These are phyloP conservation scores for Danio aesculapii DNA, from an alignment of 2,797 vertebrate genomes.

Conservation along the genomic window DNA sequence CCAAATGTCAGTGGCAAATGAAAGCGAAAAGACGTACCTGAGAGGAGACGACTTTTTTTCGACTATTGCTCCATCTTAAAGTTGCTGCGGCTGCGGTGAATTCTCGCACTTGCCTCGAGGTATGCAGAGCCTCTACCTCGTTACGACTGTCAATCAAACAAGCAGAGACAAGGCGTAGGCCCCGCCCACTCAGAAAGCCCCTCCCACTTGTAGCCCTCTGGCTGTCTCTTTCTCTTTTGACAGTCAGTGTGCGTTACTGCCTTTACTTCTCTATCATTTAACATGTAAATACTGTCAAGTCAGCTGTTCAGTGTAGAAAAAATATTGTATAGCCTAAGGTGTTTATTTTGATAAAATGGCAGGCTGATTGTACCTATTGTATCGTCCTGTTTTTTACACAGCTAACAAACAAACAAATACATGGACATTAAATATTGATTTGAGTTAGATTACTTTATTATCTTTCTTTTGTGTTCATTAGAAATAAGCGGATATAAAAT, in stretches of 20 bases:
- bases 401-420: no score
- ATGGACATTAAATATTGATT: no score
- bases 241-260: no score
- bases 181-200: not conserved
- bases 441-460: no score
- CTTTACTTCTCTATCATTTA: not conserved
- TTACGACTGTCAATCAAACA: constrained; percentile 37
- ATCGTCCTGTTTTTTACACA: no score
- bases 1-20: not conserved
- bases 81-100: constrained; percentile 27
- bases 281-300: no score
- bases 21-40: constrained; percentile 30
- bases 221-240: not conserved
- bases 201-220: not conserved
- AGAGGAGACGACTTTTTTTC: not conserved
- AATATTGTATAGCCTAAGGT: no score
- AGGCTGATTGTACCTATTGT: no score
- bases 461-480: no score
- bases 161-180: not conserved
- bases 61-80: constrained; percentile 6
- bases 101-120: constrained; percentile 36
- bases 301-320: no score
- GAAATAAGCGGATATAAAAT: no score
- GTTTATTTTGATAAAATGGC: no score
- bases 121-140: not conserved